These are phyloP conservation scores for Cyphomyrmex costatus DNA, from an alignment of 1,140 invertebrate species.

Conservation along the genomic window DNA sequence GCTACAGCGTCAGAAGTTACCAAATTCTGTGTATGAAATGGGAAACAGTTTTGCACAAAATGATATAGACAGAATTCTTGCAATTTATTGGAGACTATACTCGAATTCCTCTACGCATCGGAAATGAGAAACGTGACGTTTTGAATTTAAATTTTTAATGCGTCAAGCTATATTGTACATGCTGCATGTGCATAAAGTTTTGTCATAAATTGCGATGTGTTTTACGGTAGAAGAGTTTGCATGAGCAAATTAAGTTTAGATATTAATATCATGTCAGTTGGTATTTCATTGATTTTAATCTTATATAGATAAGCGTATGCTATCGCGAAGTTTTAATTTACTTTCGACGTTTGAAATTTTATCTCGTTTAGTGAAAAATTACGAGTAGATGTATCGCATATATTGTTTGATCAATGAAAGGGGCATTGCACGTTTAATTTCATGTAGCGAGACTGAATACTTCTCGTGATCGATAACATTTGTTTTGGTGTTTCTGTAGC, in stretches of 20 bases:
- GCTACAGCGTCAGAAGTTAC: background rate
- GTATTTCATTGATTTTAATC: constrained; percentile 28
- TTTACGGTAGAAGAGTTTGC: constrained; percentile 23
- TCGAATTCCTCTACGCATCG: background rate
- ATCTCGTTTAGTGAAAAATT: constrained; percentile 21
- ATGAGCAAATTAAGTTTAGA: constrained; percentile 31
- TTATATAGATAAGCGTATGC: background rate
- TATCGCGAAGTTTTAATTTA: constrained; percentile 44
- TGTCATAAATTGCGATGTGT: constrained; percentile 36
- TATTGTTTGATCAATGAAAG: constrained; percentile 83
- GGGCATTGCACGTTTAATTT: constrained; percentile 67
- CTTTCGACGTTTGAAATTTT: constrained; percentile 42
- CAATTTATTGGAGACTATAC: constrained; percentile 10
- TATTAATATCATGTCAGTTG: constrained; percentile 10
- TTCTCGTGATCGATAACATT: constrained; percentile 81
- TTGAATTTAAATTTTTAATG: constrained; percentile 28
- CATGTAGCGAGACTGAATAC: constrained; percentile 40
- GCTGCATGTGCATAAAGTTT: constrained; percentile 12
- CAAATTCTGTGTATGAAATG: background rate
- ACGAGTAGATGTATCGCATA: constrained; percentile 52
- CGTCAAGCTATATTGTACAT: background rate
- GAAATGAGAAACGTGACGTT: background rate
- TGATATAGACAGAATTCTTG: background rate
- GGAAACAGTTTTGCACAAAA: background rate
- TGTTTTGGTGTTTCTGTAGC: constrained; percentile 82